A percentile compares a stretch with the other conserved stretches of the same genome.
Evolutionary conservation across 2,888 invertebrate genomes (phyloP).

Genomic region (Brachyopa scutellaris): DNA sequence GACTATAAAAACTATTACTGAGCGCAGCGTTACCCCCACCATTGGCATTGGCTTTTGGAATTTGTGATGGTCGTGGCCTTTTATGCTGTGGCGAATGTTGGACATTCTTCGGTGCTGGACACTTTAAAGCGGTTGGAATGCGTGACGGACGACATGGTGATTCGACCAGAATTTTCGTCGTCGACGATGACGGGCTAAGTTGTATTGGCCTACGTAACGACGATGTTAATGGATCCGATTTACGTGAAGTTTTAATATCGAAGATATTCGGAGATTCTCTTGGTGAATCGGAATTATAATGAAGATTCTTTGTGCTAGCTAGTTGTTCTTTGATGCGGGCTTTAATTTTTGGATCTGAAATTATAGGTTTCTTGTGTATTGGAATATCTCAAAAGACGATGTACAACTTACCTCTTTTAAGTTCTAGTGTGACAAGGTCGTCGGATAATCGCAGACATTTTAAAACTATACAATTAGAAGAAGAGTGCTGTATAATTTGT

Average conservation of each 20-base stretch:
- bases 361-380: background rate
- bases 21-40: constrained; percentile 71
- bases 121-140: constrained; percentile 83
- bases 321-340: constrained; percentile 89
- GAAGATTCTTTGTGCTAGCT: constrained; percentile 83
- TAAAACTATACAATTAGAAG: constrained; percentile 87
- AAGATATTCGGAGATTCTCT: constrained; percentile 82
- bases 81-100: constrained; percentile 81
- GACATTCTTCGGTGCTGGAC: constrained; percentile 78
- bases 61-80: constrained; percentile 80
- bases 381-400: background rate
- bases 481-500: too few species aligned
- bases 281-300: constrained; percentile 82
- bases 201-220: constrained; percentile 74
- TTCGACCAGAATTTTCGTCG: constrained; percentile 74
- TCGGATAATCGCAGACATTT: constrained; percentile 96
- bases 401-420: constrained; percentile 91
- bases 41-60: constrained; percentile 79
- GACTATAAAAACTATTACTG: constrained; percentile 61
- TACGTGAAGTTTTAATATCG: constrained; percentile 79
- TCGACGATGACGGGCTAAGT: constrained; percentile 79
- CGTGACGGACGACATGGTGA: constrained; percentile 82
- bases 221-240: constrained; percentile 77
- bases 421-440: constrained; percentile 94
- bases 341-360: constrained; percentile 92